A percentile compares a stretch with the other conserved stretches of the same genome.
These are phyloP conservation scores for Scaptomyza polygonia DNA, from an alignment of 2,888 invertebrate species.

Conservation along the genomic window DNA sequence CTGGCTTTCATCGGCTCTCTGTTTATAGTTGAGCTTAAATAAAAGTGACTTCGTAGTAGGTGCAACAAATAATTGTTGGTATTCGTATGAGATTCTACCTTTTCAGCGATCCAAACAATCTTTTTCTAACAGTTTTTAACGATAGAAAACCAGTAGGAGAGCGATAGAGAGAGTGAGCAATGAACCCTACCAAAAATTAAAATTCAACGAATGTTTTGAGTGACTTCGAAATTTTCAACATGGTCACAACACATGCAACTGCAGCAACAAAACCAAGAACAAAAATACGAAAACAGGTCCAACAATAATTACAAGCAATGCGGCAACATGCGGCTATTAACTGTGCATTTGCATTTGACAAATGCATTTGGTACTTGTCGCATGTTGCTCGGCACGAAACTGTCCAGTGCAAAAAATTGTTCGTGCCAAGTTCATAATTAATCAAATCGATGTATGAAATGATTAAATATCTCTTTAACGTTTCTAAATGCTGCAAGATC, in stretches of 20 bases:
- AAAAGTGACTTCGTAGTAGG: constrained; percentile 18
- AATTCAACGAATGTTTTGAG: constrained; percentile 14
- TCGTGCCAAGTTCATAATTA: too few relatives aligned
- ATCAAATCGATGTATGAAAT: too few relatives aligned
- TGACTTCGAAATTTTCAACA: constrained; percentile 17
- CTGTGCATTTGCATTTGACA: constrained; percentile 36
- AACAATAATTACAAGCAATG: constrained; percentile 7
- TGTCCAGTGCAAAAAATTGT: constrained; percentile 23
- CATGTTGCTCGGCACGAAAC: constrained; percentile 14
- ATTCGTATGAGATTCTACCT: neutral
- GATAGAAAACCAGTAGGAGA: neutral
- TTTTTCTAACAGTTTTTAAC: constrained; percentile 9
- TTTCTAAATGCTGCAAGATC: too few relatives aligned
- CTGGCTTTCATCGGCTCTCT: neutral
- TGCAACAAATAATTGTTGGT: constrained; percentile 9
- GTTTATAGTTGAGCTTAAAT: constrained; percentile 14
- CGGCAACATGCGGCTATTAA: constrained; percentile 27
- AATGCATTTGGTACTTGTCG: constrained; percentile 19
- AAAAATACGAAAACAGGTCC: neutral
- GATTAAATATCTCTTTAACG: too few relatives aligned
- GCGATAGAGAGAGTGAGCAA: neutral
- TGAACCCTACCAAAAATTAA: neutral
- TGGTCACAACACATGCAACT: constrained; percentile 26
- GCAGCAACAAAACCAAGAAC: neutral
- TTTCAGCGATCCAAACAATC: constrained; percentile 33